Percentiles rank a stretch among this genome's conserved stretches.
These are phyloP conservation scores for Athetis lepigone DNA, from an alignment of 2,888 invertebrate genomes.

Conservation along the genomic window DNA sequence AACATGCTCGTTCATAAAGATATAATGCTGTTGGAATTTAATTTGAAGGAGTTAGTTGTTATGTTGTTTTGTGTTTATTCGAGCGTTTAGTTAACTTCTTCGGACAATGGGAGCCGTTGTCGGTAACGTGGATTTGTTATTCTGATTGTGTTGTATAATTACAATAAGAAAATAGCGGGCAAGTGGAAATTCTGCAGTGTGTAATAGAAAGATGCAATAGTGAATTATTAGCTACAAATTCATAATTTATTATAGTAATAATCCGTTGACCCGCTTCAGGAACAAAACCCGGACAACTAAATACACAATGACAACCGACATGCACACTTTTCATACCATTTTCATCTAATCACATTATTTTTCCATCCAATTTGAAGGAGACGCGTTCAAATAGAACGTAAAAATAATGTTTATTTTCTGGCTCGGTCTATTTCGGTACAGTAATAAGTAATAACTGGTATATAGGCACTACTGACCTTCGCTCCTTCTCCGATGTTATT, in stretches of 20 bases:
- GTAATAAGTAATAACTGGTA: conserved; percentile 3
- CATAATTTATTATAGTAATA: too few relatives aligned
- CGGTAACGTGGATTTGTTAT: neutral
- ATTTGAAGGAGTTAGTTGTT: conserved; percentile 26
- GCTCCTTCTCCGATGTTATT: conserved; percentile 29
- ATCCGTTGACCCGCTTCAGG: too few relatives aligned
- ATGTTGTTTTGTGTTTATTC: neutral
- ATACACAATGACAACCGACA: neutral
- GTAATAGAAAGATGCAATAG: too few relatives aligned
- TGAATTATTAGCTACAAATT: too few relatives aligned
- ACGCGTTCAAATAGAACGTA: too few relatives aligned
- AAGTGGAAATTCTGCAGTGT: too few relatives aligned
- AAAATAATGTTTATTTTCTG: neutral
- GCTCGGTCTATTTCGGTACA: neutral
- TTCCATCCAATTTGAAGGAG: neutral
- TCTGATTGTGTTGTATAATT: too few relatives aligned
- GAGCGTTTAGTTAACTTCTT: neutral
- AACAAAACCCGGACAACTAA: too few relatives aligned
- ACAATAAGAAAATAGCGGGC: too few relatives aligned
- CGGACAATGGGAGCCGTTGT: neutral
- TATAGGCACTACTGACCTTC: conserved; percentile 11
- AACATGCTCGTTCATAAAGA: conserved; percentile 38
- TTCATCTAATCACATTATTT: too few relatives aligned
- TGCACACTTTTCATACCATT: too few relatives aligned
- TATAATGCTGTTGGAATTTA: conserved; percentile 40